phyloP scores from a whole-genome alignment of 2,888 invertebrate species.

The Eupithecia abbreviata region DNA sequence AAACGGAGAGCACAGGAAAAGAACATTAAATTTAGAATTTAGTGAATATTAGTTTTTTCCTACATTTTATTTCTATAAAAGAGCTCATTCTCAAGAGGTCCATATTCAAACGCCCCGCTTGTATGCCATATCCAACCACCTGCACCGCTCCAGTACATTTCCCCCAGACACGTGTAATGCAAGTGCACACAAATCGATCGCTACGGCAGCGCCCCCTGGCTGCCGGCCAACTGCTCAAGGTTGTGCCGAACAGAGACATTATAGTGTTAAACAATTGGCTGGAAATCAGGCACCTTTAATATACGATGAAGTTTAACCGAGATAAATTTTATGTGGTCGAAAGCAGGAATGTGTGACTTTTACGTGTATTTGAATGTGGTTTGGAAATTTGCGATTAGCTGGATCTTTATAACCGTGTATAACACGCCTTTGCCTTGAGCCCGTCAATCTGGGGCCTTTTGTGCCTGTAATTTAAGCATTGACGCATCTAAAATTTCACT shows the following conservation, averaged over 20 bases:
- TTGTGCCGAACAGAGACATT: conserved; percentile 21
- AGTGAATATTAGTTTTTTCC: too few species aligned
- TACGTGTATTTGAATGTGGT: not conserved
- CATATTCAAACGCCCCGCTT: not conserved
- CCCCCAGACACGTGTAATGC: not conserved
- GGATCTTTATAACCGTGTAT: not conserved
- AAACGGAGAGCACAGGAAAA: too few species aligned
- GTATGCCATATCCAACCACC: not conserved
- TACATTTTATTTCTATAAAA: too few species aligned
- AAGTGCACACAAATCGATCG: conserved; percentile 27
- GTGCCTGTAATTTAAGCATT: not conserved
- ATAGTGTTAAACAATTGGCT: conserved; percentile 9
- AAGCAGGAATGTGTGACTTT: not conserved
- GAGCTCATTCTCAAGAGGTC: not conserved
- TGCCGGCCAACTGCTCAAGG: conserved; percentile 55
- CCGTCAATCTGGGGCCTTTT: too few species aligned
- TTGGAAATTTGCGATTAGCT: not conserved
- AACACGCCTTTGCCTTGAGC: too few species aligned
- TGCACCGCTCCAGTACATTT: not conserved
- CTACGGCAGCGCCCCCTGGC: conserved; percentile 42
- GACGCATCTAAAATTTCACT: too few species aligned
- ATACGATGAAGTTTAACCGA: not conserved
- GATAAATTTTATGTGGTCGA: not conserved
- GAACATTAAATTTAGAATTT: too few species aligned
- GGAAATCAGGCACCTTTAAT: not conserved